phyloP scores from a whole-genome alignment of 2,888 invertebrate species.

The Hirtodrosophila cameraria region DNA sequence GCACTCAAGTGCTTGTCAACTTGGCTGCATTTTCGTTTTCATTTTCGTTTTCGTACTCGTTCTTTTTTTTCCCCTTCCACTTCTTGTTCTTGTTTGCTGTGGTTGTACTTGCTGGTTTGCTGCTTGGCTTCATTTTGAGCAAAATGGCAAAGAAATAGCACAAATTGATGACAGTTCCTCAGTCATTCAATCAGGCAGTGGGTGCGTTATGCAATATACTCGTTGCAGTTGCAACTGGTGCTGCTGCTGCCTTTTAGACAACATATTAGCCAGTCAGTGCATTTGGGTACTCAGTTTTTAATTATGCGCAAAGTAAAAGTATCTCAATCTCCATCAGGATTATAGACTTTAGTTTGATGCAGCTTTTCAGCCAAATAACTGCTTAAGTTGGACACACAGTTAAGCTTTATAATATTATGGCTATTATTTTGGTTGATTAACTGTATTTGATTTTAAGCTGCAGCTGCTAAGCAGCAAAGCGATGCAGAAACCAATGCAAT shows the following conservation, averaged over 20 bases:
- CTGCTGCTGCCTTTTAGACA: constrained; percentile 42
- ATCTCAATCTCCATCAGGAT: constrained; percentile 5
- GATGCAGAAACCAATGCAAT: too few species aligned
- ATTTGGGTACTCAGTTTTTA: constrained; percentile 15
- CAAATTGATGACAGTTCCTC: constrained; percentile 71
- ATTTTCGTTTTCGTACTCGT: constrained; percentile 17
- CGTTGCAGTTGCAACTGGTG: constrained; percentile 9
- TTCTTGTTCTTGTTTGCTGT: constrained; percentile 19
- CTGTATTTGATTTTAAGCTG: too few species aligned
- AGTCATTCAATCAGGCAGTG: constrained; percentile 19
- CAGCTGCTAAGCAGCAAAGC: too few species aligned
- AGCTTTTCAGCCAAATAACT: constrained; percentile 10
- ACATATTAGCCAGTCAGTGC: constrained; percentile 44
- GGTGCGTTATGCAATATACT: constrained; percentile 28
- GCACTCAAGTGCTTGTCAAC: constrained; percentile 71
- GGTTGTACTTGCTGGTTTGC: constrained; percentile 23
- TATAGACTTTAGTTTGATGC: not conserved
- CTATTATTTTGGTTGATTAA: too few species aligned
- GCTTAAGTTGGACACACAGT: constrained; percentile 8
- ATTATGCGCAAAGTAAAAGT: constrained; percentile 16
- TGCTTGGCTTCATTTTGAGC: constrained; percentile 34
- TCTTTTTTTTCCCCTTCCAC: not conserved
- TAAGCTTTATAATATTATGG: too few species aligned
- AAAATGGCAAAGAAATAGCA: constrained; percentile 56
- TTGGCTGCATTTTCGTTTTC: constrained; percentile 53